Evolutionary conservation across 2,797 vertebrate genomes (phyloP).

Genomic region (Hephaestus fuliginosus): DNA sequence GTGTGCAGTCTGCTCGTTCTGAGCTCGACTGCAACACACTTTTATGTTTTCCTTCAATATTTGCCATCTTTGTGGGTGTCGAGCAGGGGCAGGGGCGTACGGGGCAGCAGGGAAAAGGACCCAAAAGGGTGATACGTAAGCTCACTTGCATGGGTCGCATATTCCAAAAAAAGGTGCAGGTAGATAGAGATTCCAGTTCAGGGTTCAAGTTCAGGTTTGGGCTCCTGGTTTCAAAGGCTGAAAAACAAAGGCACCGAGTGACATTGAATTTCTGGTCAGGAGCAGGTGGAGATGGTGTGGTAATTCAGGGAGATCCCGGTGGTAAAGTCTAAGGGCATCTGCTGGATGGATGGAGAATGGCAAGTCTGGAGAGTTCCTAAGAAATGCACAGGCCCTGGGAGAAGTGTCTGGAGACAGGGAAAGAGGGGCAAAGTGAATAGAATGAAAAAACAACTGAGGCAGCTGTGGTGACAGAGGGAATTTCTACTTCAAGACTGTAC

Average conservation of each 20-base stretch:
- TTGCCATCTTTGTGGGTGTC: conserved; percentile 2
- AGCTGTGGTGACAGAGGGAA: not conserved
- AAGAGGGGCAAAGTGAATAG: not conserved
- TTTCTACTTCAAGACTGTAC: conserved; percentile 8
- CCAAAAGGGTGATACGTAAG: too few relatives aligned
- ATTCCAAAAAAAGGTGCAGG: not conserved
- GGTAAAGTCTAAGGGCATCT: not conserved
- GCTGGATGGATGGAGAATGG: not conserved
- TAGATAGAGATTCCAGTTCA: not conserved
- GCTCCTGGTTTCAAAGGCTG: not conserved
- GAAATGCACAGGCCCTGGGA: not conserved
- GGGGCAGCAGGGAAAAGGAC: not conserved
- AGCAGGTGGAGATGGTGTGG: not conserved
- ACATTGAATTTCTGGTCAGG: not conserved
- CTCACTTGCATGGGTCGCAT: not conserved
- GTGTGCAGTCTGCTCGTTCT: not conserved
- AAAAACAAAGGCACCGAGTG: not conserved
- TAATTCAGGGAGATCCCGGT: not conserved
- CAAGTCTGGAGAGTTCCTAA: not conserved
- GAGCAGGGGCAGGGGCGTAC: too few relatives aligned
- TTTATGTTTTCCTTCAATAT: conserved; percentile 5
- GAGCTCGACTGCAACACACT: not conserved
- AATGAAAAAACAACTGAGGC: conserved; percentile 1
- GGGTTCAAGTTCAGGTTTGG: not conserved
- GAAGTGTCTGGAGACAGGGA: not conserved